Percentiles rank a stretch among this genome's conserved stretches.
Conservation (phyloP, 2,888 invertebrate genomes). For the Kuschelorhynchus macadamiae region DNA sequence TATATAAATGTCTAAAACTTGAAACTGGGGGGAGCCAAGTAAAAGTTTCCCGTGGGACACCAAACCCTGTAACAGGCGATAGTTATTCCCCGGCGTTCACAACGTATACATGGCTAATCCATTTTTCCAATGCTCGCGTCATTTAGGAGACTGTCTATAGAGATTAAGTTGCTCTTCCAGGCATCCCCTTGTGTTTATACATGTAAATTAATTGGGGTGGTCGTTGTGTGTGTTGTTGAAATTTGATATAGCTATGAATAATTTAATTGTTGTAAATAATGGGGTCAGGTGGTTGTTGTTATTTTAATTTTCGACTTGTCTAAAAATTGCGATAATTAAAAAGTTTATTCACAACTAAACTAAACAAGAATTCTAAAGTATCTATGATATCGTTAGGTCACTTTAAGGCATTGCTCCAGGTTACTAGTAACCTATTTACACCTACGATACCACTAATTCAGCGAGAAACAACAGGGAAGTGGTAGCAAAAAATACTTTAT, state of each 20-base stretch:
- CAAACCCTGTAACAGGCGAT: conserved; percentile 28
- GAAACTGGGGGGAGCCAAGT: not conserved
- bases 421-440: too few relatives aligned
- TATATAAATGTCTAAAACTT: too few relatives aligned
- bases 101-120: conserved; percentile 35
- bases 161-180: conserved; percentile 26
- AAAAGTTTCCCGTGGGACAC: conserved; percentile 36
- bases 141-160: conserved; percentile 34
- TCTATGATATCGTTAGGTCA: too few relatives aligned
- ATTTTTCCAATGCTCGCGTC: conserved; percentile 39
- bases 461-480: too few relatives aligned
- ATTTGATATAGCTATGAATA: conserved; percentile 37
- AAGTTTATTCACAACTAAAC: too few relatives aligned
- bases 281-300: too few relatives aligned
- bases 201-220: conserved; percentile 44
- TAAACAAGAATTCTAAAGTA: too few relatives aligned
- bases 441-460: too few relatives aligned
- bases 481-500: too few relatives aligned
- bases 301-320: too few relatives aligned
- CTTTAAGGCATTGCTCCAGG: too few relatives aligned
- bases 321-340: too few relatives aligned
- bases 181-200: conserved; percentile 26
- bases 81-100: conserved; percentile 31
- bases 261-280: conserved; percentile 11
- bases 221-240: conserved; percentile 26